A percentile compares a stretch with the other conserved stretches of the same genome.
These are phyloP conservation scores for Nixonia krombeini DNA, from an alignment of 1,140 invertebrate genomes.

Conservation along the genomic window DNA sequence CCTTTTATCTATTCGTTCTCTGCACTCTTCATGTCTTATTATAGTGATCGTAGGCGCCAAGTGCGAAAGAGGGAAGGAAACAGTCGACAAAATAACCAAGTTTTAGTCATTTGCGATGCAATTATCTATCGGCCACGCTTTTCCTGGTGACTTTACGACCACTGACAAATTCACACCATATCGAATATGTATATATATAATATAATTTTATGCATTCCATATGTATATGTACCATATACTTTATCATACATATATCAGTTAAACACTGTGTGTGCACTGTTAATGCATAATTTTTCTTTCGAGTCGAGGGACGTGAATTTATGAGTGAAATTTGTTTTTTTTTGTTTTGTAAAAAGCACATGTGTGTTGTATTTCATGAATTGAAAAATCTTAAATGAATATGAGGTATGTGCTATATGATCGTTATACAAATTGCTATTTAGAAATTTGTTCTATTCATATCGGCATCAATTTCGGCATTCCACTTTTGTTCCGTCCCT, in stretches of 20 bases:
- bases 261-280: slow-evolving; percentile 43
- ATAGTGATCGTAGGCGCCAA: slow-evolving; percentile 39
- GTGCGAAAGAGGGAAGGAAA: slow-evolving; percentile 44
- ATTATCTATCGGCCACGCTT: slow-evolving; percentile 37
- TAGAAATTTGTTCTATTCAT: not conserved
- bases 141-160: slow-evolving; percentile 35
- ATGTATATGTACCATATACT: slow-evolving; percentile 33
- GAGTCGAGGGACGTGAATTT: slow-evolving; percentile 25
- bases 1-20: slow-evolving; percentile 2
- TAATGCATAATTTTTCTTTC: slow-evolving; percentile 44
- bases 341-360: slow-evolving; percentile 18
- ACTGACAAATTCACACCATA: slow-evolving; percentile 47
- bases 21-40: slow-evolving; percentile 20
- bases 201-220: slow-evolving; percentile 16
- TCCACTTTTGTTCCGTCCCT: slow-evolving; percentile 14
- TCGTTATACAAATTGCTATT: slow-evolving; percentile 9
- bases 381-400: slow-evolving; percentile 1
- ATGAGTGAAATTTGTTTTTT: slow-evolving; percentile 17
- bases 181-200: slow-evolving; percentile 48
- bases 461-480: slow-evolving; percentile 5
- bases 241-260: slow-evolving; percentile 50
- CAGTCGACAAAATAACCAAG: slow-evolving; percentile 54
- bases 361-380: slow-evolving; percentile 7
- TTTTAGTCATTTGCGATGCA: slow-evolving; percentile 56
- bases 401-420: slow-evolving; percentile 3